Evolutionary conservation across 1,140 invertebrate genomes (phyloP), one percentile per base, ranked within the genome.

Genomic region (Araneus ventricosus): DNA sequence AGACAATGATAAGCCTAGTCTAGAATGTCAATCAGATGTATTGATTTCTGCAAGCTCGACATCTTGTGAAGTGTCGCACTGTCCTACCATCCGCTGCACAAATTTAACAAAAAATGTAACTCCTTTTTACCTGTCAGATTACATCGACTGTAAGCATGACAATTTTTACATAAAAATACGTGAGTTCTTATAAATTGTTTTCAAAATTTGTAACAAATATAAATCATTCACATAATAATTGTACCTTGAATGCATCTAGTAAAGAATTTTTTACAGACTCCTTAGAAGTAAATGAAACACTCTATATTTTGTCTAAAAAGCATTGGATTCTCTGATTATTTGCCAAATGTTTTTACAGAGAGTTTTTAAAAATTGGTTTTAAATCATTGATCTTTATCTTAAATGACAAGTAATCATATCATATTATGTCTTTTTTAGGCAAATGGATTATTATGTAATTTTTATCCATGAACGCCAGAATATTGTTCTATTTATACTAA

Each of bases 1-100:
- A 75, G 30, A 75, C 70, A 75, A 75, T 75, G 70, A 75, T 75
- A 75, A 34, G 70, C 70, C 34, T 75, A 34, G 70, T 75, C 70
- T 75, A 17, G 30, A 75, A 34, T 75, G 70, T 75, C 70, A 75
- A 75, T 75, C 70, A 17, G 34, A 37, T 75, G 30, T 75, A 75
- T 75, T 75, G 70, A 75, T 75, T 75, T 75, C 70, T 37, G 8
- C 4, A 30, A 22, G 30, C 30, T 37, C 70, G 27, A 75, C 70
- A 37, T 30, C 70, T 75, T 34, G 34, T 75, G 27, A 75, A 75
- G 27, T 75, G 70, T 75, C 70, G 37, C 17, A 37, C 70, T 75
- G 14, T 75, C 20, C 70, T 34, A 70, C 30, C 30, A 75, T 75
- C 70, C 30, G 5, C 17, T 75, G 30, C 17, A 75, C 20, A 34